phyloP scores from a whole-genome alignment of 2,888 invertebrate species.

The Euproctis similis region DNA sequence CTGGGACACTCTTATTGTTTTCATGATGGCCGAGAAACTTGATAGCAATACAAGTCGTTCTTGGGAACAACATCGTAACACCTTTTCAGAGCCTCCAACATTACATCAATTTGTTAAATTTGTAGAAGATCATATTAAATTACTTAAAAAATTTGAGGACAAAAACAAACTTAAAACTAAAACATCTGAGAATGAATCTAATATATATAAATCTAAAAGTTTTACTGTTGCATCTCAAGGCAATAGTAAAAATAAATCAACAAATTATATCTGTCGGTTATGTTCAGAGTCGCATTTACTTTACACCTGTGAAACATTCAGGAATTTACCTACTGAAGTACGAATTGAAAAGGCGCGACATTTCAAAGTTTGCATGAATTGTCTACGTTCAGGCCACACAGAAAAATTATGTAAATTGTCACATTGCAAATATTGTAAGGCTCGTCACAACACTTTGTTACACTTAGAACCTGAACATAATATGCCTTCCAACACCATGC shows the following conservation, averaged over 20 bases:
- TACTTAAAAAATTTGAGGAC: too few species aligned
- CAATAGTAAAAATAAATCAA: neutral
- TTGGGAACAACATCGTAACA: neutral
- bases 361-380: neutral
- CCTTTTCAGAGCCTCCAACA: neutral
- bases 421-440: neutral
- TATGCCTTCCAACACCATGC: neutral
- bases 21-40: neutral
- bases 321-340: neutral
- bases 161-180: too few species aligned
- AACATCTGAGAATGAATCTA: too few species aligned
- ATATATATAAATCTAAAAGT: neutral
- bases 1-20: slow-evolving; percentile 6
- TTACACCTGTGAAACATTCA: neutral
- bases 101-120: too few species aligned
- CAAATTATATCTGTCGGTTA: neutral
- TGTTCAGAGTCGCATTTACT: neutral
- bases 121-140: too few species aligned
- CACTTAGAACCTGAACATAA: neutral
- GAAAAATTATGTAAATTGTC: neutral
- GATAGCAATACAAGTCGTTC: neutral
- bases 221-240: neutral
- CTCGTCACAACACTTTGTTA: neutral
- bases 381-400: neutral
- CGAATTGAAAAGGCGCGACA: neutral